Percentiles rank a stretch among this genome's conserved stretches.
phyloP scores from a whole-genome alignment of 2,888 invertebrate genomes.

The Philhelius pedissequus region DNA sequence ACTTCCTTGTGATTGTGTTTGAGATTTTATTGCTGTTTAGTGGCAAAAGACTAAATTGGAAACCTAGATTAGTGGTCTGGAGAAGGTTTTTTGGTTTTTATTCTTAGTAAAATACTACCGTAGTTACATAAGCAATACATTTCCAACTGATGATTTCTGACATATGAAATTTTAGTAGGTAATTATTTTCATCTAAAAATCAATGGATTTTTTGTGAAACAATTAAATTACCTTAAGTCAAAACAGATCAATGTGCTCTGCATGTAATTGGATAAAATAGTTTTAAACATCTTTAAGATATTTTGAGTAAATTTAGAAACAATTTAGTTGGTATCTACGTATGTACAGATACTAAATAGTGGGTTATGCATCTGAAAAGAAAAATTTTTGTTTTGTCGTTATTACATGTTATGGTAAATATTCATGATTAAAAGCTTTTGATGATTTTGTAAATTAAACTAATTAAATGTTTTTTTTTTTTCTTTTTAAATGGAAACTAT shows the following conservation, averaged over 20 bases:
- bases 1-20: too few species aligned
- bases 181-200: too few species aligned
- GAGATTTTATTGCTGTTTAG: too few species aligned
- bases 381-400: not conserved
- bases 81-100: too few species aligned
- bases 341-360: not conserved
- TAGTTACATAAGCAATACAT: too few species aligned
- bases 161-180: too few species aligned
- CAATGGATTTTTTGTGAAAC: not conserved
- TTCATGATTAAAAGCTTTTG: not conserved
- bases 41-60: too few species aligned
- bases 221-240: not conserved
- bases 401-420: not conserved
- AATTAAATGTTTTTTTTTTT: not conserved
- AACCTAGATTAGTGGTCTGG: too few species aligned
- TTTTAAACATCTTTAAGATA: not conserved
- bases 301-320: not conserved
- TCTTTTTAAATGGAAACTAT: not conserved
- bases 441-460: not conserved
- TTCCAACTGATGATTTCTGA: too few species aligned
- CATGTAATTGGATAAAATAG: conserved; percentile 5
- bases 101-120: too few species aligned
- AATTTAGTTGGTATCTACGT: not conserved
- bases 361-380: not conserved
- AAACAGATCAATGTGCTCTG: conserved; percentile 4